Evolutionary conservation across 2,797 vertebrate genomes (phyloP), one percentile per base, ranked within the genome.

Genomic region (Sebastolobus altivelis): DNA sequence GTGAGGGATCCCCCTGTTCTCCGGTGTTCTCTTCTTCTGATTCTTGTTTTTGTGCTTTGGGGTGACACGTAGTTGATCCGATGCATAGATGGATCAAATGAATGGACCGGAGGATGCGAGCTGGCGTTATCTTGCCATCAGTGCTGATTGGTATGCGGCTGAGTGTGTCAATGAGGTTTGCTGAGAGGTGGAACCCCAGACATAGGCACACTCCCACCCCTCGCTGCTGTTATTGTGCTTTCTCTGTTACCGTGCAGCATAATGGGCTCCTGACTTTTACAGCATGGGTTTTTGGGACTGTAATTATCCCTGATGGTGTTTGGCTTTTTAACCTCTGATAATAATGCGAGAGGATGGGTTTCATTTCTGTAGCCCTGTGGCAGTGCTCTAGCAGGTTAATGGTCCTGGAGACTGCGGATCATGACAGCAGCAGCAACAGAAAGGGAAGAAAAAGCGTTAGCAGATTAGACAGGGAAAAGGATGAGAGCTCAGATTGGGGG

Each of bases 101-200:
- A 90, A 85, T 82, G 80, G 75, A 77, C 62, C 59, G 43, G 78
- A 67, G 82, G 73, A 83, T 84, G 69, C 75, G 68, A 84, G 74
- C 75, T 79, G 85, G 81, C 62, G 40, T 83, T 92, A 84, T 93
- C 85, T 82, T 83, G 78, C 91, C 87, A 82, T 90, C 67, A 72
- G 67, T 65, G 59, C 89, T 94, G 92, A 94, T 94, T 94, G 92
- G 92, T 94, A 94, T 95, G 93, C 93, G 85, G 83, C 90, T 93
- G 89, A 89, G 90, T 92, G 88, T 94, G 92, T 93, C 91, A 91
- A 78, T 90, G 92, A 92, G 94, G 90, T 87, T 89, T 86, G 85
- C 86, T 79, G 87, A 91, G 91, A 92, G 89, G 94, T 89, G 92
- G 93, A 93, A 93, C 88, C 91, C 85, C 91, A 90, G 92, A 92